Evolutionary conservation across 2,797 vertebrate genomes (phyloP), one percentile per base, ranked within the genome.

Genomic region (Enteromius argenteus): DNA sequence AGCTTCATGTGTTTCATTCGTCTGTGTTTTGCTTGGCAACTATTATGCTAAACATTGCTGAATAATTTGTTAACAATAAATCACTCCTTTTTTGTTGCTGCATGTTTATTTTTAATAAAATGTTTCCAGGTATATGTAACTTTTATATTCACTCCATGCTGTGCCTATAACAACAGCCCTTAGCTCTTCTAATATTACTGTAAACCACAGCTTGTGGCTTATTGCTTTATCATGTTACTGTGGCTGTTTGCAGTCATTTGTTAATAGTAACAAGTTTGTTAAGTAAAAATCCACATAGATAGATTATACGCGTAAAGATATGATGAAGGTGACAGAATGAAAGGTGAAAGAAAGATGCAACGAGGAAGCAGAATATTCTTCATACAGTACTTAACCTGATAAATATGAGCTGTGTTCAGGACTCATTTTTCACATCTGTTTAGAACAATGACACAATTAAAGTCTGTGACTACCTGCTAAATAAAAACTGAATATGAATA

Each of bases 351-450:
- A 30, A 72, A 32, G 44, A 51, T 21, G 17, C 2, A 42, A 11
- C 10, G 17, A 53, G 46, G 46, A 74, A 21, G 71, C 9, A 51
- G 46, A 35, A 74, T 13, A 53, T 53, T 73, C 27, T 73, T 73
- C 69, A 49, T 10, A 32, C 27, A 30, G 60, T 32, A 30, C 44
- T 49, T 73, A 32, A 3, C 17, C 15, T 73, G 44, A 49, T 49
- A 42, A 77, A 60, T 15, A 23, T 21, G 75, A 78, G 75, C 75
- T 78, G 23, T 64, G 58, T 78, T 44, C 5, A 4, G 60, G 15
- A 74, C 9, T 30, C 35, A 69, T 56, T 71, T 21, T 69, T 42
- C 1, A 71, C 15, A 39, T 56, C 4, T 27, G 15, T 80, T 80
- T 23, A 80, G 27, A 35, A 30, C 49, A 5, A 2, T 69, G 8